Conservation (phyloP, 2,888 invertebrate genomes). For the Apodemia hepburni region DNA sequence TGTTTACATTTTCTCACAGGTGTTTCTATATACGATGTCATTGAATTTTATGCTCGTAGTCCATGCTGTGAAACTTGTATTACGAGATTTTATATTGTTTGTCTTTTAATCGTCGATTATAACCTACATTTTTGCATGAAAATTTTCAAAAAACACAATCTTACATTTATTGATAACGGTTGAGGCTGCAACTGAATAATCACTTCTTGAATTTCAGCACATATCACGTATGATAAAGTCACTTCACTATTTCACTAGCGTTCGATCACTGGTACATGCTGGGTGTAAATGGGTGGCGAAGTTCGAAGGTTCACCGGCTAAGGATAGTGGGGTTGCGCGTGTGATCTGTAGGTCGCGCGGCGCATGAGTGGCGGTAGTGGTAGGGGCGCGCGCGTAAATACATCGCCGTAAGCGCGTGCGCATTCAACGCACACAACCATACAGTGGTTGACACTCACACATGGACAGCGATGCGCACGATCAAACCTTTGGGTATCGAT, state of each 20-base stretch:
- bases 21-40: conserved; percentile 65
- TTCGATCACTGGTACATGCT: conserved; percentile 70
- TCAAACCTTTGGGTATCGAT: conserved; percentile 27
- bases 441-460: conserved; percentile 44
- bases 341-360: conserved; percentile 69
- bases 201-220: conserved; percentile 62
- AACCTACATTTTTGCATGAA: neutral
- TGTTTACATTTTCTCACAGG: conserved; percentile 73
- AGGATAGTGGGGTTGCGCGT: conserved; percentile 61
- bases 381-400: conserved; percentile 77
- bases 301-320: conserved; percentile 52
- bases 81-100: conserved; percentile 69
- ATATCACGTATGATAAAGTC: conserved; percentile 64
- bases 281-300: conserved; percentile 44
- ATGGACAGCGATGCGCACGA: conserved; percentile 40
- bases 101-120: conserved; percentile 32
- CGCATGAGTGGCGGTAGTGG: conserved; percentile 77
- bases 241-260: conserved; percentile 57
- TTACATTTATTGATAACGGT: conserved; percentile 72
- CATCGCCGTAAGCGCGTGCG: conserved; percentile 66
- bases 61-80: conserved; percentile 71
- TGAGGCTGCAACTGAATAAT: conserved; percentile 70
- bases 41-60: conserved; percentile 69
- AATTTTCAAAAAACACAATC: conserved; percentile 48
- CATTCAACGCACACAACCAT: conserved; percentile 39